phyloP scores from a whole-genome alignment of 2,888 invertebrate genomes.

The Spodoptera exigua region DNA sequence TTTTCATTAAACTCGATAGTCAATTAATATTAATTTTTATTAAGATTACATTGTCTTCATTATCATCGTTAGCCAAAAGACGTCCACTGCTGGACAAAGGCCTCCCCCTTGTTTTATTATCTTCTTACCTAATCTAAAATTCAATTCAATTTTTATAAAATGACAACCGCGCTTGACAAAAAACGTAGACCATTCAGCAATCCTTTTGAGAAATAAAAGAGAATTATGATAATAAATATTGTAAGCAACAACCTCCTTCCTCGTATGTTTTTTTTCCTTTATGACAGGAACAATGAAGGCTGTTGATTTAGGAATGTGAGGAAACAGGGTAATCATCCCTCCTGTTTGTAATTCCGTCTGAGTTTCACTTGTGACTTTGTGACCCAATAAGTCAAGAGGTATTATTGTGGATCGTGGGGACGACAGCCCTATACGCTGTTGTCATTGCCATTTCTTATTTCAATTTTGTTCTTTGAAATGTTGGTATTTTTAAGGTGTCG shows the following conservation, averaged over 20 bases:
- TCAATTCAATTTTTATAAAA: too few species aligned
- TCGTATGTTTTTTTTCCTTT: constrained; percentile 22
- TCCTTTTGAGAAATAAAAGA: constrained; percentile 4
- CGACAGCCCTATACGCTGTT: constrained; percentile 15
- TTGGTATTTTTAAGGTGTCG: constrained; percentile 1
- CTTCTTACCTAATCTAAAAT: too few species aligned
- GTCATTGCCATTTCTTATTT: constrained; percentile 47
- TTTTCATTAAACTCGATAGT: too few species aligned
- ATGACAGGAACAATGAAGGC: constrained; percentile 22
- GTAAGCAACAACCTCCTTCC: neutral
- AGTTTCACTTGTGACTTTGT: constrained; percentile 43
- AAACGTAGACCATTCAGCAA: neutral
- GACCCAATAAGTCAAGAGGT: constrained; percentile 37
- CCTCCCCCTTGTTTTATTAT: too few species aligned
- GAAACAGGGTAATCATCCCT: constrained; percentile 30
- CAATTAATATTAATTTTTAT: too few species aligned
- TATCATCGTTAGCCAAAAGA: too few species aligned
- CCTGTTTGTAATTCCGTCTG: constrained; percentile 42
- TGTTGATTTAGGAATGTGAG: constrained; percentile 36
- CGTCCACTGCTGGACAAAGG: too few species aligned
- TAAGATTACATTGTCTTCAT: too few species aligned
- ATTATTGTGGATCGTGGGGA: constrained; percentile 24
- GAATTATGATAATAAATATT: constrained; percentile 18
- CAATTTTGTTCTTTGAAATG: constrained; percentile 7
- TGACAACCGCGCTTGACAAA: neutral